Evolutionary conservation across 2,888 invertebrate species (phyloP), one percentile per base, ranked within the genome.

Genomic region (Endomychus coccineus): DNA sequence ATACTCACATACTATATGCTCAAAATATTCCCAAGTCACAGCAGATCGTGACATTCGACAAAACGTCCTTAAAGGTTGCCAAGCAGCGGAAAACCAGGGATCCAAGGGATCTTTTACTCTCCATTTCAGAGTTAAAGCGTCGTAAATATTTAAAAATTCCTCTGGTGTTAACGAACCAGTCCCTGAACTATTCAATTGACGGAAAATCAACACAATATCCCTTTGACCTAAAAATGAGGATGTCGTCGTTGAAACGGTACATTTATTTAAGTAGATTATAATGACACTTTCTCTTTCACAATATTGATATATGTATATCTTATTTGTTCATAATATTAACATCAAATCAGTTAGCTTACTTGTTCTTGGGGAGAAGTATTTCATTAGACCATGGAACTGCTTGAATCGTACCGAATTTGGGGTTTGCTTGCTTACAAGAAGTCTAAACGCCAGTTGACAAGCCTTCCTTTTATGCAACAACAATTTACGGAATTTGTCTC

Each of bases 401-500:
- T 78, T 71, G 58, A 86, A 77, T 19, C 75, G 65, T 49, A 83
- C 74, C 32, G 75, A 73, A 25, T 74, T 71, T 0, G 83, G 82
- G 51, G 78, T 77, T 51, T 83, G 78, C 43, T 81, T 78, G 15
- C 85, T 85, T 42, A 88, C 84, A 10, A 90, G 70, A 39, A 90
- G 71, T 25, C 82, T 72, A 64, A 89, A 90, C 1, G 89, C 86
- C 54, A 83, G 77, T 24, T 83, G 78, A 56, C 87, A 84, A 0
- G 88, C 89, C 54, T 79, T 76, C 10, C 88, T 71, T 51, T 88
- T 78, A 64, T 91, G 90, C 43, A 89, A 69, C 43, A 87, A 70
- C 27, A 91, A 58, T 55, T 88, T 86, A 52, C 84, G 75, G 50
- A 89, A 84, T 63, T 90, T 91, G 50, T 83, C 83, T 27, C 86